phyloP scores from a whole-genome alignment of 64 coral and sea anemone species.

The Actinia tenebrosa region DNA sequence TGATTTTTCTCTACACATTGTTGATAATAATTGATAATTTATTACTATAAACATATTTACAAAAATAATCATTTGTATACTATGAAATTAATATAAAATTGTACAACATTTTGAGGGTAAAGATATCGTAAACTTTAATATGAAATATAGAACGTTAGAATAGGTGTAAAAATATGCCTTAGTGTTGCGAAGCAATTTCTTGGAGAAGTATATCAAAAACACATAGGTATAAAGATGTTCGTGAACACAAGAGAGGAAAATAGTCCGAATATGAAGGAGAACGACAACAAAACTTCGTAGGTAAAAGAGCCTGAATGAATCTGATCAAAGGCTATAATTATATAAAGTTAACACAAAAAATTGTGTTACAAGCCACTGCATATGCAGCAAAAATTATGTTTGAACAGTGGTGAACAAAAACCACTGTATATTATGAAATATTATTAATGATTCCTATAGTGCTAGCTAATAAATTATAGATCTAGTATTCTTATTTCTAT shows the following conservation, averaged over 20 bases:
- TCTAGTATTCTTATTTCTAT: not conserved
- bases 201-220: not conserved
- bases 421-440: not conserved
- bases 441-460: not conserved
- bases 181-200: not conserved
- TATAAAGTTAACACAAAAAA: not conserved
- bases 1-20: not conserved
- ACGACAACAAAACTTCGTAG: no score
- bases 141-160: not conserved
- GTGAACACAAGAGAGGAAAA: not conserved
- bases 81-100: not conserved
- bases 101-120: not conserved
- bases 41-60: constrained; percentile 5
- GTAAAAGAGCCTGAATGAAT: not conserved
- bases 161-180: not conserved
- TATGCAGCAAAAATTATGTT: not conserved
- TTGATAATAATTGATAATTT: not conserved
- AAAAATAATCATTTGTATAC: not conserved
- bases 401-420: not conserved
- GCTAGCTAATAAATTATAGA: not conserved
- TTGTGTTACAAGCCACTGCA: constrained; percentile 11
- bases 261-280: no score
- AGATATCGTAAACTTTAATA: not conserved
- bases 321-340: not conserved
- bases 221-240: not conserved